phyloP scores from a whole-genome alignment of 2,113 vertebrate genomes.

The Chascanopsetta lugubris region DNA sequence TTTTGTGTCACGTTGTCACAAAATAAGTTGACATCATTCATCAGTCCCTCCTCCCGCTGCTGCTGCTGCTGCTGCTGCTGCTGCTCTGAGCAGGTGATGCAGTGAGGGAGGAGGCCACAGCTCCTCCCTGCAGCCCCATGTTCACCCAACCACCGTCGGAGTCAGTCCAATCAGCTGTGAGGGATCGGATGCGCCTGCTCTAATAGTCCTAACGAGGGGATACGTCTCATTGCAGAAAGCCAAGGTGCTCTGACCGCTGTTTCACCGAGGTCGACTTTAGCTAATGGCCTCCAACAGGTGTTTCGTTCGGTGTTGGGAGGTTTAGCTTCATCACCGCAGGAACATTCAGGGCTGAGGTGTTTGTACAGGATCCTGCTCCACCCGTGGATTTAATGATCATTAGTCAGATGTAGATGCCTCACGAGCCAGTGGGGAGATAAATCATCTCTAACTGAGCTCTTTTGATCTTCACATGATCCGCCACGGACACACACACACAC shows the following conservation, averaged over 20 bases:
- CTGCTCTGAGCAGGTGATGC: conserved; percentile 4
- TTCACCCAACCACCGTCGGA: background rate
- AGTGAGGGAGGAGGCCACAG: background rate
- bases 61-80: too few relatives aligned
- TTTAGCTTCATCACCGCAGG: conserved; percentile 16
- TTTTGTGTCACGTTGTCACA: background rate
- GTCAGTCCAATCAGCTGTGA: conserved; percentile 10
- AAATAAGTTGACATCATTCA: background rate
- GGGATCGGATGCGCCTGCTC: conserved; percentile 8
- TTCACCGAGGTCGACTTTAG: background rate
- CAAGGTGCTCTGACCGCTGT: background rate
- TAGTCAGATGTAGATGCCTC: conserved; percentile 51
- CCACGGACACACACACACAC: conserved; percentile 18
- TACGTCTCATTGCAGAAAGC: background rate
- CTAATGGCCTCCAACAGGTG: conserved; percentile 22
- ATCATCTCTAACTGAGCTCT: conserved; percentile 43
- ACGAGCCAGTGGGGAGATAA: conserved; percentile 47
- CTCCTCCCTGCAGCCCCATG: background rate
- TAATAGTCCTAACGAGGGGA: background rate
- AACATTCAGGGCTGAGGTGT: conserved; percentile 24
- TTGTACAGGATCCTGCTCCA: conserved; percentile 17
- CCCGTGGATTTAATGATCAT: conserved; percentile 60
- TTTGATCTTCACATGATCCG: conserved; percentile 57
- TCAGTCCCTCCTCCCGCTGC: background rate
- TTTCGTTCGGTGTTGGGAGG: conserved; percentile 3